Base-by-base conservation (phyloP, 2,797 vertebrate species). In the Mormyrus proboscirostris region DNA sequence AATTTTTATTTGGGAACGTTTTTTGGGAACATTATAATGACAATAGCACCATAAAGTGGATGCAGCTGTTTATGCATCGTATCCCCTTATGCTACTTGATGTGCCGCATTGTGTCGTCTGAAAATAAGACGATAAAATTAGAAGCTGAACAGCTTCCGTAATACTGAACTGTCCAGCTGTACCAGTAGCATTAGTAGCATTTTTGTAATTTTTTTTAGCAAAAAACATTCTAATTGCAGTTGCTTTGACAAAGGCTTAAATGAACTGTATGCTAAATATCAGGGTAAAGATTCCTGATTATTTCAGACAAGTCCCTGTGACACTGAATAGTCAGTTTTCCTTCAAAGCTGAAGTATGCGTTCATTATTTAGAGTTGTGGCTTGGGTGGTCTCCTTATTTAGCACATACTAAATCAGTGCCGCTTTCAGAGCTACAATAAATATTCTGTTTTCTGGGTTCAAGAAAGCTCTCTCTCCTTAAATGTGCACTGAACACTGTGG, bases 361-460 rank as follows among this genome's bases (percentile, higher is more conserved):
- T 91, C 93, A 91, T 94, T 94, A 92, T 93, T 93, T 92, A 92
- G 90, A 50, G 44, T 62, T 22, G 16, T 10, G 14, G 90, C 91
- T 88, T 90, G 93, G 94, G 94, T 94, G 94, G 93, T 94, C 94
- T 62, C 55, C 91, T 91, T 93, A 93, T 93, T 92, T 94, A 94
- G 94, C 90, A 86, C 91, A 91, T 85, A 89, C 91, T 89, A 91
- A 92, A 92, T 91, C 89, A 90, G 91, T 90, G 91, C 92, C 91
- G 93, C 94, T 94, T 94, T 93, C 25, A 82, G 92, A 93, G 92
- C 93, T 92, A 92, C 90, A 86, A 93, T 91, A 89, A 47, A 90
- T 50, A 86, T 86, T 65, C 57, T 38, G 62, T 85, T 38, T 29
- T 16, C 9, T 86, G 49, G 83, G 44, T 53, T 85, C 49, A 14